A percentile compares a stretch with the other conserved stretches of the same genome.
Evolutionary conservation across 2,797 vertebrate species (phyloP).

Genomic region (Kryptolebias ocellatus): DNA sequence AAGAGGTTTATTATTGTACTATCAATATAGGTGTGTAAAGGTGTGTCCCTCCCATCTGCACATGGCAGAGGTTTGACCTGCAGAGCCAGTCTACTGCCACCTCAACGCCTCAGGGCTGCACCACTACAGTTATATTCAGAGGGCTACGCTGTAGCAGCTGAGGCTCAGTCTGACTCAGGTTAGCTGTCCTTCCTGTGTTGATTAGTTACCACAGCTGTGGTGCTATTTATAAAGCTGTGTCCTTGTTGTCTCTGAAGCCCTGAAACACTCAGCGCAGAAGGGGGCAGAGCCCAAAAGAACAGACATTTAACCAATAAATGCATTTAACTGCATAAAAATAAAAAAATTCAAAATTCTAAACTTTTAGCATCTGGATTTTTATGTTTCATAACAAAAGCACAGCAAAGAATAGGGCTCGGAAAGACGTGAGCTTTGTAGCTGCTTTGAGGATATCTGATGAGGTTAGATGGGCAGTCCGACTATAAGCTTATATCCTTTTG

Average conservation of each 20-base stretch:
- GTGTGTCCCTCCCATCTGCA: constrained; percentile 22
- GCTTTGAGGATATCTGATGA: not conserved
- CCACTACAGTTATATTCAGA: constrained; percentile 44
- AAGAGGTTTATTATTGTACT: not conserved
- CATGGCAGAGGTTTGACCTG: constrained; percentile 28
- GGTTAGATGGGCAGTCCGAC: not conserved
- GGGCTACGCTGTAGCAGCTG: constrained; percentile 66
- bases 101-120: constrained; percentile 34
- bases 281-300: constrained; percentile 26
- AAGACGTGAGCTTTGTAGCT: not conserved
- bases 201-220: constrained; percentile 81
- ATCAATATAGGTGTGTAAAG: constrained; percentile 24
- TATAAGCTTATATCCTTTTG: not conserved
- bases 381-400: not conserved
- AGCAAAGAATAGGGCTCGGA: not conserved
- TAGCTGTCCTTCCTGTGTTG: constrained; percentile 74
- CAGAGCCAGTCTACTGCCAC: constrained; percentile 31
- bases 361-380: not conserved
- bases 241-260: constrained; percentile 72
- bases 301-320: constrained; percentile 2
- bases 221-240: constrained; percentile 75
- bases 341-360: not conserved
- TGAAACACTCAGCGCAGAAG: constrained; percentile 41
- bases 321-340: constrained; percentile 30
- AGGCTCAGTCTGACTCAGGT: constrained; percentile 62